Evolutionary conservation across 2,113 vertebrate species (phyloP).

Genomic region (Rhagologus leucostigma): DNA sequence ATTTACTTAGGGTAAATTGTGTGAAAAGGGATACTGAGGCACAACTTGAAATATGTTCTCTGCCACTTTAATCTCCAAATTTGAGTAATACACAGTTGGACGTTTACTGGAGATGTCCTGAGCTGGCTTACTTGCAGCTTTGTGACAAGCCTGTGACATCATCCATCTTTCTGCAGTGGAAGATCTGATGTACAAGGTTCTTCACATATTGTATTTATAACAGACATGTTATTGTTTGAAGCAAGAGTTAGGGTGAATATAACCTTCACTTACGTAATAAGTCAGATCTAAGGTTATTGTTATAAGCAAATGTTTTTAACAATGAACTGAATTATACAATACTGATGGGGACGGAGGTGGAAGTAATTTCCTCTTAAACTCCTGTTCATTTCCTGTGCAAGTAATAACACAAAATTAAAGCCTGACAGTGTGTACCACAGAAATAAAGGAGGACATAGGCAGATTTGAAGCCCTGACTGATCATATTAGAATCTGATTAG

Average conservation of each 20-base stretch:
- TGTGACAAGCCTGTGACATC: background rate
- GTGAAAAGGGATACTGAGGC: background rate
- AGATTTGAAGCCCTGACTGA: background rate
- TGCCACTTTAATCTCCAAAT: background rate
- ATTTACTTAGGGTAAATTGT: background rate
- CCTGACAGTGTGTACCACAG: background rate
- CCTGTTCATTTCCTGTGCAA: slow-evolving; percentile 3
- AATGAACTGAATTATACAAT: background rate
- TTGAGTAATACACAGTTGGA: background rate
- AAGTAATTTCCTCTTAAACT: slow-evolving; percentile 30
- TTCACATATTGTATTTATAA: background rate
- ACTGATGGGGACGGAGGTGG: background rate
- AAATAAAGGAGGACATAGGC: background rate
- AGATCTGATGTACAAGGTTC: background rate
- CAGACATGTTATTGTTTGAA: background rate
- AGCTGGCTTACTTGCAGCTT: background rate
- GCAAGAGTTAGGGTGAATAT: background rate
- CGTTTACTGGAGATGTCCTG: background rate
- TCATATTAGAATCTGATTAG: background rate
- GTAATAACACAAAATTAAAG: background rate
- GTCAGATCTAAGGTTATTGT: background rate
- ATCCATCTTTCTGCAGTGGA: background rate
- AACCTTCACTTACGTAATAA: background rate
- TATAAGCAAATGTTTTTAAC: background rate
- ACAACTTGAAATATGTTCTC: background rate